Conservation (phyloP, 2,888 invertebrate genomes). For the Ormyrus pomaceus region DNA sequence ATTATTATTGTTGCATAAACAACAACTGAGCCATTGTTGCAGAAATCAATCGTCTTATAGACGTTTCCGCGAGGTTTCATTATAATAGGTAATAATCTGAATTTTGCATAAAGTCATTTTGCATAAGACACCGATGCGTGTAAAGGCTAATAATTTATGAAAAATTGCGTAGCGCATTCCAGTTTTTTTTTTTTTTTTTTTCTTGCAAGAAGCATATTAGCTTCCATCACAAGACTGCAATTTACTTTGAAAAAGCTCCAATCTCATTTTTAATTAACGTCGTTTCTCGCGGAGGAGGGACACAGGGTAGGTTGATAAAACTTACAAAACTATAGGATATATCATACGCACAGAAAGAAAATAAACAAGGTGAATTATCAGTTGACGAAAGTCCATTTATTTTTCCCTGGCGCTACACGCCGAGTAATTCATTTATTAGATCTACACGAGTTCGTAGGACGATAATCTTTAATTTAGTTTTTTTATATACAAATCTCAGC, state of each 20-base stretch:
- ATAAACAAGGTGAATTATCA: conserved; percentile 14
- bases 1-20: too few relatives aligned
- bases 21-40: too few relatives aligned
- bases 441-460: conserved; percentile 66
- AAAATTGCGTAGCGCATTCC: neutral
- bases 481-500: conserved; percentile 68
- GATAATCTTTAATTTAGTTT: conserved; percentile 54
- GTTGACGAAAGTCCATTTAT: conserved; percentile 74
- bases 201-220: too few relatives aligned
- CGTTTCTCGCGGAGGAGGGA: neutral
- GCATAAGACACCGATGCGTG: neutral
- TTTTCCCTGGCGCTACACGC: conserved; percentile 60
- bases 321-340: neutral
- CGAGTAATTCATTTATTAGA: conserved; percentile 62
- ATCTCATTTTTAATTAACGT: too few relatives aligned
- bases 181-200: too few relatives aligned
- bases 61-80: neutral
- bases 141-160: conserved; percentile 7
- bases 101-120: neutral
- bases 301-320: neutral
- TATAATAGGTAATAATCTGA: neutral
- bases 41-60: too few relatives aligned
- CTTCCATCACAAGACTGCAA: too few relatives aligned
- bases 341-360: neutral
- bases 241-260: too few relatives aligned